These are phyloP conservation scores for Penaeus monodon DNA, from an alignment of 2,888 invertebrate species.

Conservation along the genomic window DNA sequence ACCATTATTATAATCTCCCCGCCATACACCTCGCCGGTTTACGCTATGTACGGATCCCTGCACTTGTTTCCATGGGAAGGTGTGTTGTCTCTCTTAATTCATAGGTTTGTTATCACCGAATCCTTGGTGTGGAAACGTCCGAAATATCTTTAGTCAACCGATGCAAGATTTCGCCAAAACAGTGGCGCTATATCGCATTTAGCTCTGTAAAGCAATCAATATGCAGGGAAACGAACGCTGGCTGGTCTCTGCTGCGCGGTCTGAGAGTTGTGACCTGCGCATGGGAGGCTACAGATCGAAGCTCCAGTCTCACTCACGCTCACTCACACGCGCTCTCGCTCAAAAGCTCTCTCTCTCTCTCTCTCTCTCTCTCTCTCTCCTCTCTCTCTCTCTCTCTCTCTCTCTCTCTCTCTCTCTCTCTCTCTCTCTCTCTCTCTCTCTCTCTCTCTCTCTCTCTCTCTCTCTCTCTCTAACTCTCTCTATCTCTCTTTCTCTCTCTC, in stretches of 20 bases:
- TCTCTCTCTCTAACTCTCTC: background rate
- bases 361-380: conserved; percentile 19
- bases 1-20: conserved; percentile 51
- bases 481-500: background rate
- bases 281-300: conserved; percentile 19
- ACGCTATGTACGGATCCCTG: conserved; percentile 19
- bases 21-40: conserved; percentile 45
- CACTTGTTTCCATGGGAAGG: background rate
- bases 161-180: too few relatives aligned
- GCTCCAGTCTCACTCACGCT: conserved; percentile 24
- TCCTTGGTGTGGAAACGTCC: too few relatives aligned
- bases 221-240: conserved; percentile 14
- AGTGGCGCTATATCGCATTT: too few relatives aligned
- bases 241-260: conserved; percentile 26
- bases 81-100: too few relatives aligned
- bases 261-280: conserved; percentile 38
- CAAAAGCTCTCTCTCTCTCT: too few relatives aligned
- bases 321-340: conserved; percentile 25
- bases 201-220: background rate
- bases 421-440: background rate
- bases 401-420: background rate
- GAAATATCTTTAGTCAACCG: too few relatives aligned
- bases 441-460: background rate
- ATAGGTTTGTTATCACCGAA: too few relatives aligned
- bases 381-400: conserved; percentile 15